A percentile compares a stretch with the other conserved stretches of the same genome.
Conservation (phyloP, 2,888 invertebrate genomes). For the Galerucella nymphaeae region DNA sequence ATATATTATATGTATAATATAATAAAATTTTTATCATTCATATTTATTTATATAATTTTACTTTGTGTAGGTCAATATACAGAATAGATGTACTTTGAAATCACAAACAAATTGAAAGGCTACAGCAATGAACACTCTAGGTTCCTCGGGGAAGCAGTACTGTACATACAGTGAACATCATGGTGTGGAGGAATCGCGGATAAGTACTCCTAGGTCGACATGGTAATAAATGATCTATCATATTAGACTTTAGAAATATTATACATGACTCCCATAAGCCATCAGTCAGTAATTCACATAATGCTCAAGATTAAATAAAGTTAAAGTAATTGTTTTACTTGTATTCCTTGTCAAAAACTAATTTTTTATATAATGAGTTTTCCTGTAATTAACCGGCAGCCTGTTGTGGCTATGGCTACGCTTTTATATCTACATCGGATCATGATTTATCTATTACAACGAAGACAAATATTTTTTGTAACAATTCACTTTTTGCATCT, state of each 20-base stretch:
- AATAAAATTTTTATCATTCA: constrained; percentile 59
- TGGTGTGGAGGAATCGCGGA: constrained; percentile 23
- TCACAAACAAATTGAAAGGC: constrained; percentile 66
- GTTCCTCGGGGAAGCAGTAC: constrained; percentile 66
- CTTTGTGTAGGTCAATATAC: constrained; percentile 64
- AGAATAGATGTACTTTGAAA: constrained; percentile 65
- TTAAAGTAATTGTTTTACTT: too few relatives aligned
- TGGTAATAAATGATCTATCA: neutral
- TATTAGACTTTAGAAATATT: neutral
- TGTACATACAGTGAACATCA: constrained; percentile 52
- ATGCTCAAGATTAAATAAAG: too few relatives aligned
- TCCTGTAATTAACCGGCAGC: too few relatives aligned
- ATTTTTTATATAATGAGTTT: too few relatives aligned
- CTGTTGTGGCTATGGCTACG: too few relatives aligned
- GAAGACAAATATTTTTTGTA: too few relatives aligned
- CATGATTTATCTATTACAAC: too few relatives aligned
- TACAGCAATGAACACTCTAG: constrained; percentile 67
- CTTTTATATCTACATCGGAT: too few relatives aligned
- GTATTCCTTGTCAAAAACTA: too few relatives aligned
- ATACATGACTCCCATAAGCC: neutral
- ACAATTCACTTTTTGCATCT: too few relatives aligned
- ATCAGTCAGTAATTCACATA: too few relatives aligned
- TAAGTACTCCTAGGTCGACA: neutral
- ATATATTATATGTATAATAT: constrained; percentile 62
- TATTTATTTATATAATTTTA: constrained; percentile 58